Conservation (phyloP, 2,797 vertebrate genomes). For the Siniperca undulata region DNA sequence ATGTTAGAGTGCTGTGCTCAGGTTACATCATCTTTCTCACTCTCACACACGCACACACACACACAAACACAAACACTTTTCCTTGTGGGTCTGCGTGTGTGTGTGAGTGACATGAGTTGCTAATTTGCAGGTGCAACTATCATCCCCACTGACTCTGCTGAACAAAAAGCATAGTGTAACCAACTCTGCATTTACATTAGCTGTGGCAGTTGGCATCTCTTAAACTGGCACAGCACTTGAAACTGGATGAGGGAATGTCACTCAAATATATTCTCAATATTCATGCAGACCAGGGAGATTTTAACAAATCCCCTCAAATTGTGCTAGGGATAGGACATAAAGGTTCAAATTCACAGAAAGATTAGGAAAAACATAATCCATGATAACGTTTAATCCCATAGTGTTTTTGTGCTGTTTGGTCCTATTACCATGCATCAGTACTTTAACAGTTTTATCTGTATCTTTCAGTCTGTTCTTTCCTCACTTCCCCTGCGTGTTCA, state of each 20-base stretch:
- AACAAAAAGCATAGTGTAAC: conserved; percentile 39
- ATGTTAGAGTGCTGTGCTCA: conserved; percentile 26
- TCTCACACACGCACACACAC: not conserved
- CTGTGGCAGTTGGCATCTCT: conserved; percentile 45
- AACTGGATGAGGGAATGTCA: conserved; percentile 51
- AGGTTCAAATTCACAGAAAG: conserved; percentile 55
- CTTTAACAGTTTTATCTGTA: conserved; percentile 58
- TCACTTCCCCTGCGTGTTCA: conserved; percentile 47
- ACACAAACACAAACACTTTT: not conserved
- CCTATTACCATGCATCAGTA: conserved; percentile 41
- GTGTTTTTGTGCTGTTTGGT: conserved; percentile 55
- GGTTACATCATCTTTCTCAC: conserved; percentile 33
- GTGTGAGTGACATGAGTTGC: conserved; percentile 16
- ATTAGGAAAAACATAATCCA: conserved; percentile 60
- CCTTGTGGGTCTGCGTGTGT: not conserved
- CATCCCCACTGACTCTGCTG: conserved; percentile 35
- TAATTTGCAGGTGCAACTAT: conserved; percentile 58
- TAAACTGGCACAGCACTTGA: conserved; percentile 37
- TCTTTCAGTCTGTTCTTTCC: conserved; percentile 52
- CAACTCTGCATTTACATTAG: conserved; percentile 44
- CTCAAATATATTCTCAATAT: conserved; percentile 46
- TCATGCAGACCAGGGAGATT: conserved; percentile 42
- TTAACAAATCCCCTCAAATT: conserved; percentile 58
- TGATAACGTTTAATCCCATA: conserved; percentile 62
- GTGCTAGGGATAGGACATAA: conserved; percentile 29